Conservation (phyloP, 92 coral and sea anemone species). For the Paragorgia papillata region DNA sequence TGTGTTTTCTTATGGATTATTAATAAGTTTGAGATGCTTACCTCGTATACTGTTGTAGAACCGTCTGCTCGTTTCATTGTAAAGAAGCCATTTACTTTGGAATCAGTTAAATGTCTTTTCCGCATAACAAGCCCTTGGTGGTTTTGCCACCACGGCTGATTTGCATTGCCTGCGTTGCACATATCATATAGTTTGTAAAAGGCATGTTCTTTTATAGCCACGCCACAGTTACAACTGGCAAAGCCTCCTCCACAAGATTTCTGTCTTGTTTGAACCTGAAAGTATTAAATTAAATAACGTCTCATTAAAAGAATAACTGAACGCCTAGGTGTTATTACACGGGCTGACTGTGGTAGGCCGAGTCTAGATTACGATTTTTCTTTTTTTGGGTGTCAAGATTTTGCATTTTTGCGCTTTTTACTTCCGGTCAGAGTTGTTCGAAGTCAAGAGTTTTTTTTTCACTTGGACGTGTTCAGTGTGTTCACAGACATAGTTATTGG, state of each 20-base stretch:
- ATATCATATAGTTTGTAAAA: slow-evolving; percentile 19
- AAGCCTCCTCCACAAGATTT: background rate
- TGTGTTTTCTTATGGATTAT: no score
- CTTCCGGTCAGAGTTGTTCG: no score
- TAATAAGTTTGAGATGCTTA: no score
- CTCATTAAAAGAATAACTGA: background rate
- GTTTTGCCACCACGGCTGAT: slow-evolving; percentile 7
- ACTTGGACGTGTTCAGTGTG: no score
- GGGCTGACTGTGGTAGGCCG: no score
- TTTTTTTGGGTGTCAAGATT: no score
- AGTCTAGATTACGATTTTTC: no score
- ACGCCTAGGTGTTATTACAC: no score
- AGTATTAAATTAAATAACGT: background rate
- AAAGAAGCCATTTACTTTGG: slow-evolving; percentile 2
- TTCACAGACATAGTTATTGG: no score
- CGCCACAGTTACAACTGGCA: slow-evolving; percentile 28
- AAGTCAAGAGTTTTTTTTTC: no score
- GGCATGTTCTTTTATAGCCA: slow-evolving; percentile 5
- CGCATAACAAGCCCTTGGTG: background rate
- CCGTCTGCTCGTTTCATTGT: slow-evolving; percentile 29
- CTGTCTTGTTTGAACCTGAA: slow-evolving; percentile 7
- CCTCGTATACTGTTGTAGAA: slow-evolving; percentile 31
- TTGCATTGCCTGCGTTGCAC: background rate
- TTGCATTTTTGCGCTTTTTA: no score
- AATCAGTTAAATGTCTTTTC: background rate